Base-by-base conservation (phyloP, 2,797 vertebrate species). In the Tinamus major region DNA sequence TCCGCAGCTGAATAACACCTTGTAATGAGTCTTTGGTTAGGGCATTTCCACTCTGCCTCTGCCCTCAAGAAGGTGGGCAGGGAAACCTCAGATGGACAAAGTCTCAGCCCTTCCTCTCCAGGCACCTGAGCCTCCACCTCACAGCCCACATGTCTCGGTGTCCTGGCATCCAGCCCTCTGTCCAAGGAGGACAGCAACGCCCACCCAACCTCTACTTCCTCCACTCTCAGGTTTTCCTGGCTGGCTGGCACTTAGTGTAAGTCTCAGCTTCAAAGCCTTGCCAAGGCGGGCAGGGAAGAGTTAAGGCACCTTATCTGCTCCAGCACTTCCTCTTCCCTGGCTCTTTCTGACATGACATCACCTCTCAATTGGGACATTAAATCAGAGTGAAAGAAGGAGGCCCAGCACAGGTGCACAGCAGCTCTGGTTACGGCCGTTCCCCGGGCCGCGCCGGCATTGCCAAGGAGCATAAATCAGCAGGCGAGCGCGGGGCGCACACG, bases 321-420 rank as follows among this genome's bases (percentile, higher is more conserved):
- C 27, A 94, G 79, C 62, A 91, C 74, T 88, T 94, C 94, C 89
- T 94, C 68, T 89, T 46, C 85, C 58, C 94, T 97, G 96, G 96
- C 98, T 98, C 98, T 98, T 98, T 98, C 77, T 59, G 85, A 98
- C 98, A 98, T 98, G 98, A 99, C 98, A 98, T 98, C 98, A 99
- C 98, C 97, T 97, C 98, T 98, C 98, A 98, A 98, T 90, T 97
- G 97, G 98, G 98, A 98, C 98, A 98, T 99, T 98, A 98, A 98
- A 98, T 96, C 98, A 96, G 93, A 91, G 97, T 83, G 95, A 98
- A 98, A 90, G 96, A 94, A 96, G 98, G 98, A 98, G 96, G 98
- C 98, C 98, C 97, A 98, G 97, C 98, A 96, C 98, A 99, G 98
- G 98, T 99, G 98, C 97, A 97, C 87, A 10, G 0, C 33, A 92